Evolutionary conservation across 2,888 invertebrate species (phyloP).

Genomic region (Himalopsyche anomala): DNA sequence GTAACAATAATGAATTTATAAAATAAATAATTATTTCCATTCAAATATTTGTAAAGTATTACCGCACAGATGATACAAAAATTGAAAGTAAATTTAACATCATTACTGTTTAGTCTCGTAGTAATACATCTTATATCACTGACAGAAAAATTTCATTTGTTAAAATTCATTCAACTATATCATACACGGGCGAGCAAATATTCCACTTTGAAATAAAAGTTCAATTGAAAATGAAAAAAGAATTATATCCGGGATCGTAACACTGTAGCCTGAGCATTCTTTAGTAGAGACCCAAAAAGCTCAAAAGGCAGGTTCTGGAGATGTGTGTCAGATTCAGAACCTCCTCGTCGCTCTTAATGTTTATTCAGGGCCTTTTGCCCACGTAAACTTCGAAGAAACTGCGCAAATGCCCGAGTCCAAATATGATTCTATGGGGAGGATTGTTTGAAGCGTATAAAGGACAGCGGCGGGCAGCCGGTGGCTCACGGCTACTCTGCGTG

Average conservation of each 20-base stretch:
- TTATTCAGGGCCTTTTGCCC: slow-evolving; percentile 51
- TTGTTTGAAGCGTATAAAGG: slow-evolving; percentile 26
- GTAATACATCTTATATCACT: no score
- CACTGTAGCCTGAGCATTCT: slow-evolving; percentile 6
- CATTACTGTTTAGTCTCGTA: no score
- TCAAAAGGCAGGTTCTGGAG: not conserved
- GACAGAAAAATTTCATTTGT: no score
- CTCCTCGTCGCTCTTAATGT: slow-evolving; percentile 41
- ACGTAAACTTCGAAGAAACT: slow-evolving; percentile 27
- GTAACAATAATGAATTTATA: no score
- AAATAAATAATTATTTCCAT: no score
- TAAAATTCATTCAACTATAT: no score
- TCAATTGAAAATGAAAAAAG: not conserved
- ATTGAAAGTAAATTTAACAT: no score
- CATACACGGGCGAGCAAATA: no score
- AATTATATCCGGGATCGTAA: not conserved
- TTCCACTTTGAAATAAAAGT: no score
- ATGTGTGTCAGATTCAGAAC: slow-evolving; percentile 9
- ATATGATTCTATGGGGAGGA: slow-evolving; percentile 47
- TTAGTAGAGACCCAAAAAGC: slow-evolving; percentile 21
- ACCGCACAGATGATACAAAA: no score
- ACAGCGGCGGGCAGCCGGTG: not conserved
- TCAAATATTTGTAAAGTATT: no score
- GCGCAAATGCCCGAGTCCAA: slow-evolving; percentile 45
- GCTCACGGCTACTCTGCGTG: not conserved